These are phyloP conservation scores for Subanguina moxae DNA, from an alignment of 1,140 invertebrate species.

Conservation along the genomic window DNA sequence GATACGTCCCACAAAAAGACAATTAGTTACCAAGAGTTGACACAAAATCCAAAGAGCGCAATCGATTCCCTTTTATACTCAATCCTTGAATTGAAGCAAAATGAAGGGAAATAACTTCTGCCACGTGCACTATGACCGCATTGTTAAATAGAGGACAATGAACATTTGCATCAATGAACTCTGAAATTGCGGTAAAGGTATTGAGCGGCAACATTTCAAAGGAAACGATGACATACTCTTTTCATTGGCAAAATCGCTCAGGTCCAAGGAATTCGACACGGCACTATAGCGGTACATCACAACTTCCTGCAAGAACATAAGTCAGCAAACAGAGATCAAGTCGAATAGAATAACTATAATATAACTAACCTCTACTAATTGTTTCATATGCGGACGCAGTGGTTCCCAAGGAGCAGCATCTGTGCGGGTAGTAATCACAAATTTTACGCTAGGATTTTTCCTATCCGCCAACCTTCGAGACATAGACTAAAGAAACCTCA, in stretches of 20 bases:
- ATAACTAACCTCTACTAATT: constrained; percentile 22
- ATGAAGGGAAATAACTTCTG: constrained; percentile 17
- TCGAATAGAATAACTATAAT: background rate
- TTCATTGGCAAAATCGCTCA: constrained; percentile 34
- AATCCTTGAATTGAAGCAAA: constrained; percentile 26
- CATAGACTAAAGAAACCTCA: no score
- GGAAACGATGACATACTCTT: constrained; percentile 14
- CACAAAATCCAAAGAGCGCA: constrained; percentile 26
- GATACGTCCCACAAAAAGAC: no score
- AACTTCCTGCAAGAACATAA: constrained; percentile 17
- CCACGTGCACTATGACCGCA: constrained; percentile 25
- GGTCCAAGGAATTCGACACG: constrained; percentile 31
- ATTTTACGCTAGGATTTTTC: constrained; percentile 28
- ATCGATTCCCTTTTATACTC: constrained; percentile 34
- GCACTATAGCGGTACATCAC: constrained; percentile 25
- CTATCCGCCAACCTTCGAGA: constrained; percentile 21
- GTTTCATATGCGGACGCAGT: background rate
- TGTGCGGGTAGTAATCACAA: constrained; percentile 11
- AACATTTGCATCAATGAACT: constrained; percentile 14
- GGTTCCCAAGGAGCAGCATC: constrained; percentile 26
- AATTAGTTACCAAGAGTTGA: constrained; percentile 9
- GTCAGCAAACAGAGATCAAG: background rate
- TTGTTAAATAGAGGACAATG: constrained; percentile 29
- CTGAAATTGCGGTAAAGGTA: constrained; percentile 11
- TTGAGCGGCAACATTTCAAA: background rate